Conservation (phyloP, 2,113 vertebrate species). For the Mirounga angustirostris region DNA sequence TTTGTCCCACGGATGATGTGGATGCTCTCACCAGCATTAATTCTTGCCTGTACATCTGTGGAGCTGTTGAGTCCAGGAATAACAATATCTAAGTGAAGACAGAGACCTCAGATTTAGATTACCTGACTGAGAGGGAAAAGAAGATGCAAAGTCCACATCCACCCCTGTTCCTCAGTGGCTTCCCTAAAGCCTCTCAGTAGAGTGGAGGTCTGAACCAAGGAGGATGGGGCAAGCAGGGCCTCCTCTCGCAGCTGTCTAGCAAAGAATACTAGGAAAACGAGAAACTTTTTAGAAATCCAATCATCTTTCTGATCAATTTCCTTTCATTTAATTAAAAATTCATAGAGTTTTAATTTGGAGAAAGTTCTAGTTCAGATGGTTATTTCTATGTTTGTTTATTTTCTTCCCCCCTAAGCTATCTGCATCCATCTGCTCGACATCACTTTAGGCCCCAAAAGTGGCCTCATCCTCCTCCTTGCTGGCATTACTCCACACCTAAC, state of each 20-base stretch:
- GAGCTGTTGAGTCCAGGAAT: conserved; percentile 98
- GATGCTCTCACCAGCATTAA: conserved; percentile 97
- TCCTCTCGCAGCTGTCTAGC: background rate
- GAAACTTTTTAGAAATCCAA: background rate
- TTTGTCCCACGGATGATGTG: conserved; percentile 98
- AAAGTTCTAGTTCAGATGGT: background rate
- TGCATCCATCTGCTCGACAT: background rate
- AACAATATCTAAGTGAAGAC: conserved; percentile 94
- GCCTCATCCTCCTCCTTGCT: background rate
- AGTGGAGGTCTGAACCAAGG: background rate
- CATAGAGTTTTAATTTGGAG: background rate
- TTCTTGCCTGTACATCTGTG: conserved; percentile 97
- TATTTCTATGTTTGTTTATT: background rate
- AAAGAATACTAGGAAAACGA: background rate
- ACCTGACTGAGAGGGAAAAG: conserved; percentile 23
- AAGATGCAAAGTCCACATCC: background rate
- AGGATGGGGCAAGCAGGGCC: background rate
- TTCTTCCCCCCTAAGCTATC: background rate
- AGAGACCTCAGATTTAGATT: conserved; percentile 75
- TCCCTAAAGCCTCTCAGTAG: background rate
- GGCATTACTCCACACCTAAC: background rate
- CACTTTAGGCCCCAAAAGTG: background rate
- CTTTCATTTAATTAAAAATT: conserved; percentile 37
- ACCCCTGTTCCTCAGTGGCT: background rate
- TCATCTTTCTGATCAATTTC: conserved; percentile 11